Percentiles rank a stretch among this genome's conserved stretches.
Conservation (phyloP, 2,113 vertebrate genomes). For the Pomatorhinus ruficollis region DNA sequence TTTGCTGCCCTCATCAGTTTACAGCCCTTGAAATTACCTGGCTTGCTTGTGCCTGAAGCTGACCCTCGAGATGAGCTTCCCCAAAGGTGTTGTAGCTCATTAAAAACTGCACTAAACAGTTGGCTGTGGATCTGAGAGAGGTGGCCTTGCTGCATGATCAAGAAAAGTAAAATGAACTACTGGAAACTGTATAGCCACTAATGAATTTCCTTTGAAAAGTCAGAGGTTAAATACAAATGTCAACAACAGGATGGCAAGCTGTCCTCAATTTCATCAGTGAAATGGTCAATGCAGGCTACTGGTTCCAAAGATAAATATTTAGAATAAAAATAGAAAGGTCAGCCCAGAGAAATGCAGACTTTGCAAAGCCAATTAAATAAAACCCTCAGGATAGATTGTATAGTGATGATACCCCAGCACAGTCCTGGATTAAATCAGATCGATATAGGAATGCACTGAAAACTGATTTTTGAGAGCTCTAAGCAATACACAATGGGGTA, state of each 20-base stretch:
- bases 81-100: background rate
- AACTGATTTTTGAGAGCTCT: constrained; percentile 22
- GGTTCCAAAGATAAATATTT: constrained; percentile 44
- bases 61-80: background rate
- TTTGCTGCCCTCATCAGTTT: background rate
- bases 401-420: background rate
- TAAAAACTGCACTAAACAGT: background rate
- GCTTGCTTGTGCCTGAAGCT: background rate
- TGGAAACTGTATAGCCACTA: background rate
- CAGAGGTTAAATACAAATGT: constrained; percentile 33
- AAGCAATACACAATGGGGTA: background rate
- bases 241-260: background rate
- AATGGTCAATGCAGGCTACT: background rate
- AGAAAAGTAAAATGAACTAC: background rate
- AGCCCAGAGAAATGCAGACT: background rate
- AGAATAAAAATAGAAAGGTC: constrained; percentile 13
- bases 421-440: constrained; percentile 17
- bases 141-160: background rate
- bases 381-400: background rate
- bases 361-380: constrained; percentile 47
- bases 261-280: background rate
- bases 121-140: background rate
- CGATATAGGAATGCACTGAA: background rate
- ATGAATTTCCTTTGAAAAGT: background rate
- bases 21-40: background rate